phyloP scores from a whole-genome alignment of 2,113 vertebrate species.

The Platysteira castanea region DNA sequence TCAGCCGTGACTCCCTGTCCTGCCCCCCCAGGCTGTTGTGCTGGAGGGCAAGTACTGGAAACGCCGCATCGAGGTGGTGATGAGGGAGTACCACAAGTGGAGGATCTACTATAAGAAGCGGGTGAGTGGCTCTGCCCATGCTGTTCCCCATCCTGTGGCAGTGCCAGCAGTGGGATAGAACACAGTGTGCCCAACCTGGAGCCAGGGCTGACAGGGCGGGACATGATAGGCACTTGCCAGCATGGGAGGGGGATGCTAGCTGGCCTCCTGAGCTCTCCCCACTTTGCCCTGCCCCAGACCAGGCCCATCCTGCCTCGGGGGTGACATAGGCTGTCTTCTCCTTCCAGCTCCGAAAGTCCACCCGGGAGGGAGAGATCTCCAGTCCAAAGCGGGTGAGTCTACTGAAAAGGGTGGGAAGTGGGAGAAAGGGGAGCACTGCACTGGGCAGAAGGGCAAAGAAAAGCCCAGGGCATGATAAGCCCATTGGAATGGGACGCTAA shows the following conservation, averaged over 20 bases:
- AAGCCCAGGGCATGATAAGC: neutral
- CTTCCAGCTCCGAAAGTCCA: conserved; percentile 74
- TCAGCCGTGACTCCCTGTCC: neutral
- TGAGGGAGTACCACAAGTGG: conserved; percentile 98
- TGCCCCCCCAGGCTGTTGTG: conserved; percentile 82
- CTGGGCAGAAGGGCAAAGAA: neutral
- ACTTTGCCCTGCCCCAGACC: neutral
- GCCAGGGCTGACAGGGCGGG: accelerated
- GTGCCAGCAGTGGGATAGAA: neutral
- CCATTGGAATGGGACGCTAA: neutral
- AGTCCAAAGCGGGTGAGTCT: conserved; percentile 68
- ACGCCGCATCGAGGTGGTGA: conserved; percentile 92
- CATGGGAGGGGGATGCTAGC: accelerated
- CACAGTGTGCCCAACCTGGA: accelerated
- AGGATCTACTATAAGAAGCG: conserved; percentile 97
- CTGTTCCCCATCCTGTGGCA: neutral
- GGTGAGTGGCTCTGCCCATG: conserved; percentile 66
- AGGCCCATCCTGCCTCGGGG: neutral
- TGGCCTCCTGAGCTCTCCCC: neutral
- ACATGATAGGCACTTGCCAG: neutral
- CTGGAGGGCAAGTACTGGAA: conserved; percentile 99
- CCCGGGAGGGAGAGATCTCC: conserved; percentile 67
- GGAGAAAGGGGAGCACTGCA: neutral
- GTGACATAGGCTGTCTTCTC: neutral
- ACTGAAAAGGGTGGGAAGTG: neutral